These are phyloP conservation scores for Halictus quadricinctus DNA, from an alignment of 2,888 invertebrate genomes.

Conservation along the genomic window DNA sequence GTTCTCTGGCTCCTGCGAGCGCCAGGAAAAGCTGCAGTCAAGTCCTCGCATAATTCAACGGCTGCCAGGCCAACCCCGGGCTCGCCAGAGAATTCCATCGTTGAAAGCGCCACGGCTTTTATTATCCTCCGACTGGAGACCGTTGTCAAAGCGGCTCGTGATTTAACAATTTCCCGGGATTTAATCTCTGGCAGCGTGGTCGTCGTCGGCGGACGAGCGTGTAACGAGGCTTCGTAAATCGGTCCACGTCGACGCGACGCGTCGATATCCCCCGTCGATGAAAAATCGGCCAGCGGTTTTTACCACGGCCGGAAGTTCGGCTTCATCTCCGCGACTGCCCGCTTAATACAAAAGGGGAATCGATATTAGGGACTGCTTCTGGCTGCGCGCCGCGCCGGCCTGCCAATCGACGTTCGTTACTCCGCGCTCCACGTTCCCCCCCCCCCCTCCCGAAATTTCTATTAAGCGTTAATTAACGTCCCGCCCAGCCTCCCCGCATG, in stretches of 20 bases:
- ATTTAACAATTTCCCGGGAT: conserved; percentile 60
- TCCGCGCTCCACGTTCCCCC: background rate
- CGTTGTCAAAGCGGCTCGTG: conserved; percentile 51
- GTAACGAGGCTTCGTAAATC: conserved; percentile 38
- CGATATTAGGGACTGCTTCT: conserved; percentile 43
- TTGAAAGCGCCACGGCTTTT: conserved; percentile 48
- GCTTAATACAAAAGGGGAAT: conserved; percentile 37
- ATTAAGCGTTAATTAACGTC: conserved; percentile 52
- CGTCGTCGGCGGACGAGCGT: conserved; percentile 18
- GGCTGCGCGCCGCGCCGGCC: conserved; percentile 16
- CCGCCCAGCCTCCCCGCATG: background rate
- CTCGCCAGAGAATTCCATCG: conserved; percentile 40
- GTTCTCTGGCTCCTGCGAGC: conserved; percentile 1
- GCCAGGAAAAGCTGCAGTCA: conserved; percentile 24
- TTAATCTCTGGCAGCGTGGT: conserved; percentile 43
- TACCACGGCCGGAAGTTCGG: conserved; percentile 27
- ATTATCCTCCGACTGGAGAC: conserved; percentile 35
- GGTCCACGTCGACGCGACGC: background rate
- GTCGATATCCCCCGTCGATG: conserved; percentile 18
- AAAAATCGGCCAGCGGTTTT: conserved; percentile 16
- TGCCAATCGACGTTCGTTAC: conserved; percentile 34
- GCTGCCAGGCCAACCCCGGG: conserved; percentile 19
- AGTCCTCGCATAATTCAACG: conserved; percentile 59
- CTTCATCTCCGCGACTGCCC: conserved; percentile 31
- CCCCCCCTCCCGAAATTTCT: conserved; percentile 30